Conservation (phyloP, 2,888 invertebrate genomes). For the Zele albiditarsus region DNA sequence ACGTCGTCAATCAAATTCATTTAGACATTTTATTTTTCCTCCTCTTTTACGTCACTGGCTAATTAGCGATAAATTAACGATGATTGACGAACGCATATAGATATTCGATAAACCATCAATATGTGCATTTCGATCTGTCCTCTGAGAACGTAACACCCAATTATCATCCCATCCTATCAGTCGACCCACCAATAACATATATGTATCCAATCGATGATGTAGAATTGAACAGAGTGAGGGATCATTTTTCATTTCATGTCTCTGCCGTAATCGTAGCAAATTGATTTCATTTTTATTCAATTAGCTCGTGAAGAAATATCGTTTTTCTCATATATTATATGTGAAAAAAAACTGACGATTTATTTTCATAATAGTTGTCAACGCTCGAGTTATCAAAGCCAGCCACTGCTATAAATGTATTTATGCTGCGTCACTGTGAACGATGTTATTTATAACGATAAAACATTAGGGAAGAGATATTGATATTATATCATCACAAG, state of each 20-base stretch:
- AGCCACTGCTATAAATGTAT: neutral
- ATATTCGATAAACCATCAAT: neutral
- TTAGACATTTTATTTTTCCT: conserved; percentile 17
- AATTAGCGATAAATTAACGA: conserved; percentile 7
- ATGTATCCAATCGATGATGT: neutral
- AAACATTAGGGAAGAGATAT: neutral
- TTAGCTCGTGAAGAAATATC: neutral
- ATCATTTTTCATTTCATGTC: neutral
- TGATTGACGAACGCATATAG: neutral
- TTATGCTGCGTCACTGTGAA: neutral
- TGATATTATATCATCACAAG: neutral
- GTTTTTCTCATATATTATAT: neutral
- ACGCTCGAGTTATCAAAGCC: neutral
- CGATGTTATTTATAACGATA: neutral
- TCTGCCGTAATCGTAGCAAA: neutral
- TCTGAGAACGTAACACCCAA: neutral
- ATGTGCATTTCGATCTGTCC: neutral
- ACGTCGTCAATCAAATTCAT: neutral
- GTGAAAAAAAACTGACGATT: neutral
- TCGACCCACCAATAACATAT: neutral
- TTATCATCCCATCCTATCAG: neutral
- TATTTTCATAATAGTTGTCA: neutral
- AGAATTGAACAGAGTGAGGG: neutral
- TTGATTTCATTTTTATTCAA: neutral
- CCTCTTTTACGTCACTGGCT: neutral